Percentiles rank a stretch among this genome's conserved stretches.
These are phyloP conservation scores for Pseudotriccus pelzelni DNA, from an alignment of 2,797 vertebrate genomes.

Conservation along the genomic window DNA sequence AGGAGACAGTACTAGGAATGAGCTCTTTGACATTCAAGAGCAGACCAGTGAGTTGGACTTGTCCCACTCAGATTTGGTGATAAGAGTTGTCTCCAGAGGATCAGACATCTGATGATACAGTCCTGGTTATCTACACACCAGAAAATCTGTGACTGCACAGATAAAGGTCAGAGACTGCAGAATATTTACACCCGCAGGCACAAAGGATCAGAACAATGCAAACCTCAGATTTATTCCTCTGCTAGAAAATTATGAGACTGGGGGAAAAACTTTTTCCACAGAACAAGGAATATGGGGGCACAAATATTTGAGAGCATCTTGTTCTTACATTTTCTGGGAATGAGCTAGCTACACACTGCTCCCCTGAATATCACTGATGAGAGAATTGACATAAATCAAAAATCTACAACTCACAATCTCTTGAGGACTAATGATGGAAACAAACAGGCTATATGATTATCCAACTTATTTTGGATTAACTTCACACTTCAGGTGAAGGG, in stretches of 20 bases:
- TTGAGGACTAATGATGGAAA: not conserved
- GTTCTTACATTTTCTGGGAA: not conserved
- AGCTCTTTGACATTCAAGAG: not conserved
- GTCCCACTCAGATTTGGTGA: not conserved
- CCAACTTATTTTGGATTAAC: not conserved
- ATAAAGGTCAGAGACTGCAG: accelerated
- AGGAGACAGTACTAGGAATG: not conserved
- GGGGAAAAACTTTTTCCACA: not conserved
- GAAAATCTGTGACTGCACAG: not conserved
- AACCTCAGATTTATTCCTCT: not conserved
- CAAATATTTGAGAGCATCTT: not conserved
- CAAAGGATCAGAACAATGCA: not conserved
- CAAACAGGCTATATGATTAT: not conserved
- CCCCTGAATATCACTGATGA: not conserved
- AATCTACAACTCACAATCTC: not conserved
- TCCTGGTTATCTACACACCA: not conserved
- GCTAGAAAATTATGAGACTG: not conserved
- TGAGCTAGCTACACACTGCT: not conserved
- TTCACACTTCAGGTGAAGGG: not conserved
- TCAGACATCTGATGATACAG: not conserved
- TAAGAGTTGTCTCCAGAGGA: not conserved
- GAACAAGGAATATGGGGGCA: not conserved
- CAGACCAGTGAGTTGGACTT: not conserved
- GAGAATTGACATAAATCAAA: not conserved
- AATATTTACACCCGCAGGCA: not conserved